phyloP scores from a whole-genome alignment of 2,888 invertebrate genomes.

The Pilophorus perplexus region DNA sequence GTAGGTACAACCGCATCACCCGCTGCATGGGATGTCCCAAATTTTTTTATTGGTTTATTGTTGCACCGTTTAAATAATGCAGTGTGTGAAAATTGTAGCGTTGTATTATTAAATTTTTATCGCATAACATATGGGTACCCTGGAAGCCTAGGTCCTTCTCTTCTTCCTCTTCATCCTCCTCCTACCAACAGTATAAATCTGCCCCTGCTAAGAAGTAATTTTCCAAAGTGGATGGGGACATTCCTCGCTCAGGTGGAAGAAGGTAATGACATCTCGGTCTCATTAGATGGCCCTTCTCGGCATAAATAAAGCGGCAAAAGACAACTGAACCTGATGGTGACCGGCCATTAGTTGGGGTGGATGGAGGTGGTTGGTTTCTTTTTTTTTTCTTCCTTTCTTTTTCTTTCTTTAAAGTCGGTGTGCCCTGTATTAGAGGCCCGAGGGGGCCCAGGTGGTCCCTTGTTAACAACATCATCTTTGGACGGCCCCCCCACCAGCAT shows the following conservation, averaged over 20 bases:
- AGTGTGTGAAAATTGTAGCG: too few species aligned
- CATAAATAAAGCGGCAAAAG: constrained; percentile 31
- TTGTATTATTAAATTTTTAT: too few species aligned
- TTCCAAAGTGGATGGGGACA: too few species aligned
- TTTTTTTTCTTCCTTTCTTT: not conserved
- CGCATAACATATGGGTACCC: too few species aligned
- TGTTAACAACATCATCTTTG: constrained; percentile 39
- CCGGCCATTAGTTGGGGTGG: constrained; percentile 21
- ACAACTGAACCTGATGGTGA: constrained; percentile 26
- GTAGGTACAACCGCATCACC: too few species aligned
- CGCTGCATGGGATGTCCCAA: too few species aligned
- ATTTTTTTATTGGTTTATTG: too few species aligned
- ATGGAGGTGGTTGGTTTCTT: not conserved
- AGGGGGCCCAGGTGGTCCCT: constrained; percentile 39
- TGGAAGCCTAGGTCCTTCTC: too few species aligned
- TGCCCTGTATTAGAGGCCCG: constrained; percentile 29
- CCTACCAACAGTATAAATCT: too few species aligned
- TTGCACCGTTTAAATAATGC: too few species aligned
- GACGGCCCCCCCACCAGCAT: constrained; percentile 1
- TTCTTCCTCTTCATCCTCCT: too few species aligned
- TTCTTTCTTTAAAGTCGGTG: constrained; percentile 16
- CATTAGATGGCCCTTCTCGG: constrained; percentile 16
- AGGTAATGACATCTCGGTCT: constrained; percentile 30
- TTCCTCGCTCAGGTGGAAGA: constrained; percentile 2
- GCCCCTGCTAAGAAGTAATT: too few species aligned